Evolutionary conservation across 2,113 vertebrate species (phyloP).

Genomic region (Podarcis cretensis): DNA sequence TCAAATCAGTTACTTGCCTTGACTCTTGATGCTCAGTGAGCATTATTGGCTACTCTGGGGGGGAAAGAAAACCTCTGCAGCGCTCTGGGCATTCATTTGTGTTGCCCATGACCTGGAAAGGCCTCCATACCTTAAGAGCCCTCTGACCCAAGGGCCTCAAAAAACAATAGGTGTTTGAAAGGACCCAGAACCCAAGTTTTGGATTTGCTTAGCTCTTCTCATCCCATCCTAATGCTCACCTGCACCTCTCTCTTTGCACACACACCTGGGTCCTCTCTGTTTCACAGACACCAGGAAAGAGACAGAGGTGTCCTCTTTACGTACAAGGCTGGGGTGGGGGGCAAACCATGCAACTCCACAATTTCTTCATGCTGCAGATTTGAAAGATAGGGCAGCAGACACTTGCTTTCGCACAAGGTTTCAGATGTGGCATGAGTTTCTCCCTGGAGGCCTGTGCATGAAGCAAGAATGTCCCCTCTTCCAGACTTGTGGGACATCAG

Average conservation of each 20-base stretch:
- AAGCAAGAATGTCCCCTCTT: neutral
- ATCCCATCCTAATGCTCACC: neutral
- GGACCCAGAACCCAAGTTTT: neutral
- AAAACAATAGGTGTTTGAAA: no score
- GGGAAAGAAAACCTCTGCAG: neutral
- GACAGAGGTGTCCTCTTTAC: neutral
- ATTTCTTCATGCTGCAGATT: neutral
- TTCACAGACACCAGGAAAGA: neutral
- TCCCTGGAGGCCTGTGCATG: neutral
- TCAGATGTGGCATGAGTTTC: neutral
- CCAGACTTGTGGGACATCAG: neutral
- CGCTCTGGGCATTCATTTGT: no score
- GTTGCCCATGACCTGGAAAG: neutral
- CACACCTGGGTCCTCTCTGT: neutral
- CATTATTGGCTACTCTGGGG: no score
- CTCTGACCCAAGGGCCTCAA: neutral
- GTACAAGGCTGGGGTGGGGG: neutral
- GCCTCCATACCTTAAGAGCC: no score
- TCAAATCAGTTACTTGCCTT: neutral
- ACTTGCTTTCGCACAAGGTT: neutral
- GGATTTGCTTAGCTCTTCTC: neutral
- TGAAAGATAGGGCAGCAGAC: no score
- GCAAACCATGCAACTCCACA: neutral
- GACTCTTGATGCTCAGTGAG: neutral
- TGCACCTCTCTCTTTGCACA: neutral